Evolutionary conservation across 2,113 vertebrate species (phyloP).

Genomic region (Sebastes fasciatus): DNA sequence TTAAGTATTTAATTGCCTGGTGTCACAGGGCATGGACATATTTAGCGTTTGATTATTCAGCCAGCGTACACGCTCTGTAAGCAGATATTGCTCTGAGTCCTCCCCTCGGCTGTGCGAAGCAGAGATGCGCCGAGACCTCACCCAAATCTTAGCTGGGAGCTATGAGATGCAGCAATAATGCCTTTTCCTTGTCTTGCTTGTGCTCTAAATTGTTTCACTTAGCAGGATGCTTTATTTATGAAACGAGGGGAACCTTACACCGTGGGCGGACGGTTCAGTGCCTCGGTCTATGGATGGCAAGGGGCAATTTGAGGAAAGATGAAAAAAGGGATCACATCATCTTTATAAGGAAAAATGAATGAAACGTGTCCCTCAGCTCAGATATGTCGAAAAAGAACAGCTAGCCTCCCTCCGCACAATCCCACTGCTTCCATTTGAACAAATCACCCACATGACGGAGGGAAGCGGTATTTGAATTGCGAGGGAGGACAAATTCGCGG

Average conservation of each 20-base stretch:
- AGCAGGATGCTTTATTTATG: constrained; percentile 68
- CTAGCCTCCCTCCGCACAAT: constrained; percentile 21
- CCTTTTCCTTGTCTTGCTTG: constrained; percentile 43
- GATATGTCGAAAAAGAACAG: constrained; percentile 20
- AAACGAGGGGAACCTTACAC: constrained; percentile 43
- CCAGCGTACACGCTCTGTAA: constrained; percentile 25
- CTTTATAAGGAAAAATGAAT: constrained; percentile 33
- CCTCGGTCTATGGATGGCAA: constrained; percentile 29
- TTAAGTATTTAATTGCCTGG: constrained; percentile 49
- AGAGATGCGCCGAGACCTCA: constrained; percentile 40
- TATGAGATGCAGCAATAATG: constrained; percentile 40
- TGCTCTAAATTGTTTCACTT: constrained; percentile 59
- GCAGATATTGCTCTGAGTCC: constrained; percentile 44
- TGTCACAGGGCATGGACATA: constrained; percentile 45
- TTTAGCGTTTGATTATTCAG: constrained; percentile 65
- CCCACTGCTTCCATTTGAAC: constrained; percentile 26
- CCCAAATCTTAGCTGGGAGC: constrained; percentile 59
- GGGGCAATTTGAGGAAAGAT: constrained; percentile 49
- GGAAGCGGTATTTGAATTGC: neutral
- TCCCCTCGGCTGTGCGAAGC: constrained; percentile 15
- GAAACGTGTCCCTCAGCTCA: constrained; percentile 25
- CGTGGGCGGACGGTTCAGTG: constrained; percentile 37
- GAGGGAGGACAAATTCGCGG: constrained; percentile 14
- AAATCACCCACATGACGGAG: constrained; percentile 32
- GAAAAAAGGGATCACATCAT: constrained; percentile 46